Percentiles rank a stretch among this genome's conserved stretches.
Conservation (phyloP, 2,113 vertebrate genomes). For the Lycocorax pyrrhopterus region DNA sequence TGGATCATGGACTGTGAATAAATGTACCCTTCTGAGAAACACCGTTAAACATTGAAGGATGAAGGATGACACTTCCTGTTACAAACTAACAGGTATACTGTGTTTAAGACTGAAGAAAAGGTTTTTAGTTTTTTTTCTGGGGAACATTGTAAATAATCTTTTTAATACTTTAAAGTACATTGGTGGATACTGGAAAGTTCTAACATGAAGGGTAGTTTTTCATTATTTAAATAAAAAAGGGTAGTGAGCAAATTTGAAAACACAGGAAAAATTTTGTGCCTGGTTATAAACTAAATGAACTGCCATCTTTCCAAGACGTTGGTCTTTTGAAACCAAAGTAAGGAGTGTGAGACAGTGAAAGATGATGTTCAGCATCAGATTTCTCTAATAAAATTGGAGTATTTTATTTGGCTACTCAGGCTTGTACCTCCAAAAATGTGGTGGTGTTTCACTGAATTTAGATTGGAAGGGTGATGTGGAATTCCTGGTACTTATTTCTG, state of each 20-base stretch:
- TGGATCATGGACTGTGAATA: slow-evolving; percentile 73
- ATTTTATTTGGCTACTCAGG: slow-evolving; percentile 65
- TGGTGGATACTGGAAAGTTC: slow-evolving; percentile 83
- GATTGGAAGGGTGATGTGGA: slow-evolving; percentile 51
- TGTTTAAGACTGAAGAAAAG: slow-evolving; percentile 64
- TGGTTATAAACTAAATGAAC: slow-evolving; percentile 58
- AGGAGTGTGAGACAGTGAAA: slow-evolving; percentile 36
- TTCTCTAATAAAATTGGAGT: slow-evolving; percentile 52
- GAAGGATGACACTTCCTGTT: slow-evolving; percentile 67
- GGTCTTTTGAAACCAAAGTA: slow-evolving; percentile 76
- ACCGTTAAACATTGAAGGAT: slow-evolving; percentile 55
- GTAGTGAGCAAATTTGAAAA: slow-evolving; percentile 67
- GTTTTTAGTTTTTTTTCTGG: slow-evolving; percentile 61
- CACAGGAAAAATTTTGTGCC: slow-evolving; percentile 68
- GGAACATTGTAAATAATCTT: slow-evolving; percentile 82
- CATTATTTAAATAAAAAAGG: slow-evolving; percentile 78
- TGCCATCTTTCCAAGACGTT: slow-evolving; percentile 47
- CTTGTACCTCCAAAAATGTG: slow-evolving; percentile 62
- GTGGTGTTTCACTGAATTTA: slow-evolving; percentile 43
- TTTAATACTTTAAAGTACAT: slow-evolving; percentile 78
- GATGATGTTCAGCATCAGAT: slow-evolving; percentile 51
- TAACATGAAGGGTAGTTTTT: slow-evolving; percentile 83
- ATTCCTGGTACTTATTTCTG: slow-evolving; percentile 53
- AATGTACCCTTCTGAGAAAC: slow-evolving; percentile 62
- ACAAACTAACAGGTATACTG: slow-evolving; percentile 51